Percentiles rank a stretch among this genome's conserved stretches.
Conservation (phyloP, 2,888 invertebrate genomes). For the Mythimna impura region DNA sequence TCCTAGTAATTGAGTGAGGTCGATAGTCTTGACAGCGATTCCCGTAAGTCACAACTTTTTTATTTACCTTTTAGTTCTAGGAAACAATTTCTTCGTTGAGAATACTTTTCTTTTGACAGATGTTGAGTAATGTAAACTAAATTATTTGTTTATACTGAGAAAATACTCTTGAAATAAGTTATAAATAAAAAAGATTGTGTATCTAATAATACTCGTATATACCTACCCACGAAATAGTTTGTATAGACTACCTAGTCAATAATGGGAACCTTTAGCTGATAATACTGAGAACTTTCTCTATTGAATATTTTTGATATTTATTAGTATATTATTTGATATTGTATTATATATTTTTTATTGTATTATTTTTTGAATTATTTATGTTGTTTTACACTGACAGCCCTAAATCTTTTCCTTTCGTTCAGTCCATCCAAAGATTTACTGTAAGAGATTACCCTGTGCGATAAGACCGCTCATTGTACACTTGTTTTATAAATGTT, state of each 20-base stretch:
- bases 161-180: not conserved
- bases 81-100: constrained; percentile 25
- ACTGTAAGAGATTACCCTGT: no score
- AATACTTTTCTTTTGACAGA: constrained; percentile 14
- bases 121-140: constrained; percentile 3
- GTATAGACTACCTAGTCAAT: not conserved
- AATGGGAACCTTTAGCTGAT: no score
- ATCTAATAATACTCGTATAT: not conserved
- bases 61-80: constrained; percentile 32
- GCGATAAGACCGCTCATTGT: no score
- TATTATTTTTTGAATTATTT: no score
- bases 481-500: no score
- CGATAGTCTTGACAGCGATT: constrained; percentile 51
- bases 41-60: constrained; percentile 53
- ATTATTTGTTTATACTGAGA: constrained; percentile 1
- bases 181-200: not conserved
- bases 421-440: no score
- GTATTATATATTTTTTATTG: no score
- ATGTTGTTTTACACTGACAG: no score
- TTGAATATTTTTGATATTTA: no score
- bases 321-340: no score
- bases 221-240: not conserved
- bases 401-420: no score
- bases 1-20: constrained; percentile 58
- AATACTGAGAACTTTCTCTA: no score